phyloP scores from a whole-genome alignment of 2,113 vertebrate genomes.

The Podilymbus podiceps region DNA sequence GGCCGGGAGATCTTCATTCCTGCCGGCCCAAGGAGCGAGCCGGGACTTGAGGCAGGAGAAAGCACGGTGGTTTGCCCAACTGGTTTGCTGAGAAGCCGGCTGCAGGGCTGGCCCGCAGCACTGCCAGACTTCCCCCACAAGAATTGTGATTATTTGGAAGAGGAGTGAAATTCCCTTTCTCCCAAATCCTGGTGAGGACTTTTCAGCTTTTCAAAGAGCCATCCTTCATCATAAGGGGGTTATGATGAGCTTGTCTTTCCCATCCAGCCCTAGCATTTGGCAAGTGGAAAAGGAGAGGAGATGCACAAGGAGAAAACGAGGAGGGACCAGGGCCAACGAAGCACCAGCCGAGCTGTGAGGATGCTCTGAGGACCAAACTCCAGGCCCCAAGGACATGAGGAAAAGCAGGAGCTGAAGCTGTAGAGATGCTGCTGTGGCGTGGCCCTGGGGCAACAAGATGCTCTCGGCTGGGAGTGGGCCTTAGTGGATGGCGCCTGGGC shows the following conservation, averaged over 20 bases:
- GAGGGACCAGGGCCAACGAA: neutral
- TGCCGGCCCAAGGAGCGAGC: neutral
- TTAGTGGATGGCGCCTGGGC: neutral
- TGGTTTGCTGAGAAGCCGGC: conserved; percentile 26
- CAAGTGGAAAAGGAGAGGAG: neutral
- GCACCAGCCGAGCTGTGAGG: neutral
- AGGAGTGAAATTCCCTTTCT: neutral
- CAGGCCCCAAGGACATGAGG: neutral
- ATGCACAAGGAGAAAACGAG: rapidly evolving
- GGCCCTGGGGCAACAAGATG: rapidly evolving
- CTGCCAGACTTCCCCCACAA: neutral
- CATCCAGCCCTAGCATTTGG: neutral
- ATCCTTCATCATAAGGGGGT: neutral
- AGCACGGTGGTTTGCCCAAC: neutral
- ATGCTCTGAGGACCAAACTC: neutral
- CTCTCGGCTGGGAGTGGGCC: neutral
- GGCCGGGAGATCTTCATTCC: conserved; percentile 23
- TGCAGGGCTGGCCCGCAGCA: neutral
- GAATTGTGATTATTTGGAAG: neutral
- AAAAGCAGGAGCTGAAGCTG: neutral
- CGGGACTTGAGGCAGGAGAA: neutral
- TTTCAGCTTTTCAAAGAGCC: neutral
- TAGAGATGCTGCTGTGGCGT: neutral
- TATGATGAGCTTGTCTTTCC: neutral
- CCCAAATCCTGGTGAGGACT: neutral